A percentile compares a stretch with the other conserved stretches of the same genome.
phyloP scores from a whole-genome alignment of 1,140 invertebrate genomes.

The Bicyclus anynana region DNA sequence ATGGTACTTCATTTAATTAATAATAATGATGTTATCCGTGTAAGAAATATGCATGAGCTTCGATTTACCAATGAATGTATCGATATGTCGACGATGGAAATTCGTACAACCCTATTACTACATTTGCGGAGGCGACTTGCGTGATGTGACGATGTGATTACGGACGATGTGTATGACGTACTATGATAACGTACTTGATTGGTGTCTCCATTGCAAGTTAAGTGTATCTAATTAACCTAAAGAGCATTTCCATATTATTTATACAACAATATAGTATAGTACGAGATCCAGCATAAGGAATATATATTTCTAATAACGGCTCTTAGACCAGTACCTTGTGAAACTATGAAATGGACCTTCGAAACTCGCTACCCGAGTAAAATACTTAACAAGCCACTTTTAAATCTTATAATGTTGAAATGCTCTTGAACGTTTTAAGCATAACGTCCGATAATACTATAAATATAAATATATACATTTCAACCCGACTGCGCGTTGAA shows the following conservation, averaged over 20 bases:
- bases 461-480: constrained; percentile 5
- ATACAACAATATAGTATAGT: too few species aligned
- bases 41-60: constrained; percentile 59
- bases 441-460: constrained; percentile 39
- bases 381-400: too few species aligned
- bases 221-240: neutral
- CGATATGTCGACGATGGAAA: constrained; percentile 8
- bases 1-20: constrained; percentile 55
- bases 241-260: neutral
- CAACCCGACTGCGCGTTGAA: constrained; percentile 9
- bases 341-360: too few species aligned
- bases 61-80: constrained; percentile 24
- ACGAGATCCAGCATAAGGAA: too few species aligned
- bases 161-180: neutral
- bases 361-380: too few species aligned
- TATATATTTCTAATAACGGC: too few species aligned
- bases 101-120: constrained; percentile 6
- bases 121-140: neutral
- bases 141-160: neutral
- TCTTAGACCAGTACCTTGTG: too few species aligned
- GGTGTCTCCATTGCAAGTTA: neutral
- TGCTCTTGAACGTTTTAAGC: constrained; percentile 10
- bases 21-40: constrained; percentile 44
- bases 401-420: neutral
- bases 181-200: neutral